Base-by-base conservation (phyloP, 2,888 invertebrate genomes). In the Nebria salina region DNA sequence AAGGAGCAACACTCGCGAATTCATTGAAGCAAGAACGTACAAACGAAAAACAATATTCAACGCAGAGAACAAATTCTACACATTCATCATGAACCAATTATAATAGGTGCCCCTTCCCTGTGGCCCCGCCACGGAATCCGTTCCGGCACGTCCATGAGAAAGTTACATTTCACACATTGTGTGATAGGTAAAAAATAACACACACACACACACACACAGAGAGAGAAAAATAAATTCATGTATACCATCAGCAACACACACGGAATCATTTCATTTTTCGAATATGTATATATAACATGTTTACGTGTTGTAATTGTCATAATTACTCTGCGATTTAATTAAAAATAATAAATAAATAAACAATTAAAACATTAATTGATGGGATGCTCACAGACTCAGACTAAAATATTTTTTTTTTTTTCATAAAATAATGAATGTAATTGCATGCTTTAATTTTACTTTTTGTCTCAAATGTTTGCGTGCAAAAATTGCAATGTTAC, bases 321-420 rank as follows among this genome's bases (percentile, higher is more conserved):
- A 79, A 79, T 74, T 79, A 79, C 74, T 64, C 20, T 20, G 20
- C 73, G 72, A 75, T 74, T 79, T 74, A 79, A 79, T 79, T 79
- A 75, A 79, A 79, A 79, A 79, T 79, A 20, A 79, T 79, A 79
- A 74, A 78, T 78, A 78, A 78, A 79, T 79, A 79, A 79, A 79
- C 79, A 79, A 79, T 79, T 79, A 79, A 79, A 68, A 79, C 43
- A 72, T 74, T 79, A 74, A 79, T 74, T 79, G 79, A 79, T 72
- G 72, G 70, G 43, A 43, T 43, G 43, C 43, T 43, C 43, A 43
- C 43, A 43, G 43, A 43, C 43, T 43, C 43, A 43, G 43, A 43
- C 43, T 6, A 8, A 43, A 43, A 43, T 9, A 0, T 43, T 43
- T 43, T 43, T 6, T 43, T 43, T 43, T 43, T 9, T 43, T 43